A percentile compares a stretch with the other conserved stretches of the same genome.
These are phyloP conservation scores for Phengaris arion DNA, from an alignment of 2,888 invertebrate species.

Conservation along the genomic window DNA sequence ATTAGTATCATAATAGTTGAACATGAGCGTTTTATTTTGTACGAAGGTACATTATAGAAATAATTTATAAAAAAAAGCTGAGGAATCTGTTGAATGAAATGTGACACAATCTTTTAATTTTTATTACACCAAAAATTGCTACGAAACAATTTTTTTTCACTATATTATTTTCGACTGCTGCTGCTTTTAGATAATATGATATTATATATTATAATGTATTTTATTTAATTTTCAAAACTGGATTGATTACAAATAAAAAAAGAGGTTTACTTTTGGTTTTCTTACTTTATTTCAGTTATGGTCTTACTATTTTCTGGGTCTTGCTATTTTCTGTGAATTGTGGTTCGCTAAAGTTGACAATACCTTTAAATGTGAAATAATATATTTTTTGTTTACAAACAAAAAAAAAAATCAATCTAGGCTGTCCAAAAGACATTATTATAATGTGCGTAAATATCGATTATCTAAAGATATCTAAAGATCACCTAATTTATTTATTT, in stretches of 20 bases:
- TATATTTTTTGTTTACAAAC: background rate
- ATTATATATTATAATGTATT: too few species aligned
- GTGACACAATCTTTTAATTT: background rate
- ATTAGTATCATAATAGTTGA: background rate
- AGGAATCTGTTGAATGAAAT: background rate
- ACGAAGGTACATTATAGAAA: background rate
- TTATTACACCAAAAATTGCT: background rate
- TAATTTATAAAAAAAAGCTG: background rate
- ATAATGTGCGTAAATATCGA: constrained; percentile 25
- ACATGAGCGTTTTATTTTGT: background rate
- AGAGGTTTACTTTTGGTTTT: constrained; percentile 1
- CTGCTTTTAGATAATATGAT: too few species aligned
- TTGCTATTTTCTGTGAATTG: background rate
- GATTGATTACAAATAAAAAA: constrained; percentile 7
- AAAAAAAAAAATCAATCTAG: background rate
- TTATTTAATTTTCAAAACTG: background rate
- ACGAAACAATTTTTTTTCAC: background rate
- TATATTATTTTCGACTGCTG: background rate
- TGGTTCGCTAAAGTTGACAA: background rate
- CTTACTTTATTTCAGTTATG: background rate
- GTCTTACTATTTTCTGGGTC: background rate
- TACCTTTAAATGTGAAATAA: background rate
- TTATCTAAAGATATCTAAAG: constrained; percentile 31
- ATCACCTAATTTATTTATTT: constrained; percentile 28
- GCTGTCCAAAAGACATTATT: background rate